Evolutionary conservation across 2,888 invertebrate genomes (phyloP), one percentile per base, ranked within the genome.

Genomic region (Penaeus monodon): DNA sequence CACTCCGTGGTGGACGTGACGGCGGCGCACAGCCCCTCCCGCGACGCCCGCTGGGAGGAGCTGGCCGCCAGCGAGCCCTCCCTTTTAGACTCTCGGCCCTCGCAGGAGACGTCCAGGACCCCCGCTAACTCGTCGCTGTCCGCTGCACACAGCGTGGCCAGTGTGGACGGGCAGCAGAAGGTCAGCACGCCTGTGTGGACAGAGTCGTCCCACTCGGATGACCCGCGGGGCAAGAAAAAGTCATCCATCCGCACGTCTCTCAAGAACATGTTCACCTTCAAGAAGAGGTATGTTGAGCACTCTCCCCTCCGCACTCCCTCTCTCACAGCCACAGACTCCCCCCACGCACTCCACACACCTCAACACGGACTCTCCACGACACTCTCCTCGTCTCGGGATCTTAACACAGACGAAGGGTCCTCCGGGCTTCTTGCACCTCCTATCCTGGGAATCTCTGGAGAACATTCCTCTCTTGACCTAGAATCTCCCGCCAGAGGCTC

Each of bases 201-300:
- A 17, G 83, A 74, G 49, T 29, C 29, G 22, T 38, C 77, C 66
- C 81, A 66, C 22, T 29, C 38, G 12, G 81, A 80, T 14, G 84
- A 86, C 20, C 74, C 79, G 6, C 44, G 81, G 6, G 38, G 66
- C 10, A 88, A 87, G 78, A 89, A 89, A 65, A 90, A 90, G 65
- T 79, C 81, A 20, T 88, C 87, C 8, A 68, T 90, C 20, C 84
- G 81, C 49, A 85, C 87, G 17, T 90, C 90, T 1, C 38, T 90
- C 27, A 88, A 88, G 70, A 90, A 90, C 64, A 90, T 90, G 85
- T 90, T 90, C 70, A 88, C 87, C 57, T 90, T 88, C 77, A 90
- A 90, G 85, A 88, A 88, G 81, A 88, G 88, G 90, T 90, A 88
- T 57, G 86, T 38, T 63, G 29, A 20, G 63, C 24, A 24, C 14